Base-by-base conservation (phyloP, 2,888 invertebrate species). In the Parapristionchus giblindavisi region DNA sequence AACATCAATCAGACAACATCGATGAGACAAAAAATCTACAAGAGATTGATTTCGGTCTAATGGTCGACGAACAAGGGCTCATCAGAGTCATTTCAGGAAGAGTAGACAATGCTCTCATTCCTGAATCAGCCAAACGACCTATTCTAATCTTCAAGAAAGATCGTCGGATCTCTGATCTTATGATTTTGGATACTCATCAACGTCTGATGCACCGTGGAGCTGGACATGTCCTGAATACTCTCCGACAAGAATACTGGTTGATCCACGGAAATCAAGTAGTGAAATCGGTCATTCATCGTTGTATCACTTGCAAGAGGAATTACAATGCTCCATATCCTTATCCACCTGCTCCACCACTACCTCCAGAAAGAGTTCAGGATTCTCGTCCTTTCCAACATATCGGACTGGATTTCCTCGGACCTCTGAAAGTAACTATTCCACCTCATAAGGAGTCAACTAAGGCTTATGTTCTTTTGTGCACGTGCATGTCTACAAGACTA, bases 361-460 rank as follows among this genome's bases (percentile, higher is more conserved):
- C 89, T 1, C 32, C 43, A 4, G 81, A 85, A 17, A 75, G 89
- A 71, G 80, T 88, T 1, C 76, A 75, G 5, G 76, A 80, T 11
- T 77, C 78, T 1, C 60, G 77, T 4, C 85, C 88, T 3, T 89
- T 89, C 77, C 56, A 79, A 2, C 77, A 84, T 52, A 72, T 79
- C 27, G 88, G 87, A 21, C 71, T 88, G 0, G 89, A 89, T 63
- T 87, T 89, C 48, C 84, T 87, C 5, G 89, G 89, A 0, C 89
- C 89, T 0, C 58, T 89, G 21, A 48, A 48, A 11, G 48, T 11
- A 48, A 11, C 48, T n/a, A 54, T 43, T 21, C 58, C 32, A 0
- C 86, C 56, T 0, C 21, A 14, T 21, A 86, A 6, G 8, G 56
- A 88, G 60, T 81, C 77, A 2, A 17, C 29, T 3, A 84, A 88